These are phyloP conservation scores for Myotis pilosus DNA, from an alignment of 2,797 vertebrate genomes.

Conservation along the genomic window DNA sequence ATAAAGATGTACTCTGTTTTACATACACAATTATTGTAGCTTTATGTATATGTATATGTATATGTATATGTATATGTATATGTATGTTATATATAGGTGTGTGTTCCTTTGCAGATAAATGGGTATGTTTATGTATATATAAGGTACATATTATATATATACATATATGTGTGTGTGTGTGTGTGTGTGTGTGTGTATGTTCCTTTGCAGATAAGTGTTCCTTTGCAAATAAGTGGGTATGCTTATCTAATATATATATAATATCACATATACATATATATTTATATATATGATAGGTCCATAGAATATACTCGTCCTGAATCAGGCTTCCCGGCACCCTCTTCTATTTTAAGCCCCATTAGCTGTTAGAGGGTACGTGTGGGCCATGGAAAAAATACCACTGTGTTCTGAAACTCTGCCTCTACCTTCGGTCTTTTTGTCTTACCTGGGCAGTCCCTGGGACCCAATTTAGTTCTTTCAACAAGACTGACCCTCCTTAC, in stretches of 20 bases:
- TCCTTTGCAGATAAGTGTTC: no score
- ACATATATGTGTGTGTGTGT: no score
- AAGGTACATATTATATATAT: no score
- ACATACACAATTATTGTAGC: not conserved
- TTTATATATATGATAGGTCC: not conserved
- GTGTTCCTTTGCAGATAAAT: no score
- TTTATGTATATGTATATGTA: not conserved
- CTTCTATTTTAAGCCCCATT: not conserved
- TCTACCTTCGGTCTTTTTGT: not conserved
- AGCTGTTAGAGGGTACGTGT: not conserved
- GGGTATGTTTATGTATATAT: no score
- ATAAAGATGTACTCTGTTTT: not conserved
- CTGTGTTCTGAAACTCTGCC: conserved; percentile 24
- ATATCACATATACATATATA: not conserved
- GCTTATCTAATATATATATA: no score
- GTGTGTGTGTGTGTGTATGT: no score
- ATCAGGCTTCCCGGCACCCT: not conserved
- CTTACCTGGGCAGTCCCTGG: not conserved
- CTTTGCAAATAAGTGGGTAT: no score
- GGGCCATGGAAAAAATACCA: not conserved
- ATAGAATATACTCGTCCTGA: not conserved
- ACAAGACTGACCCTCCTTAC: not conserved
- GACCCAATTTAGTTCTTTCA: conserved; percentile 14
- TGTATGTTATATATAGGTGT: not conserved
- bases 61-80: not conserved